Evolutionary conservation across 1,140 invertebrate species (phyloP).

Genomic region (Drosophila willistoni): DNA sequence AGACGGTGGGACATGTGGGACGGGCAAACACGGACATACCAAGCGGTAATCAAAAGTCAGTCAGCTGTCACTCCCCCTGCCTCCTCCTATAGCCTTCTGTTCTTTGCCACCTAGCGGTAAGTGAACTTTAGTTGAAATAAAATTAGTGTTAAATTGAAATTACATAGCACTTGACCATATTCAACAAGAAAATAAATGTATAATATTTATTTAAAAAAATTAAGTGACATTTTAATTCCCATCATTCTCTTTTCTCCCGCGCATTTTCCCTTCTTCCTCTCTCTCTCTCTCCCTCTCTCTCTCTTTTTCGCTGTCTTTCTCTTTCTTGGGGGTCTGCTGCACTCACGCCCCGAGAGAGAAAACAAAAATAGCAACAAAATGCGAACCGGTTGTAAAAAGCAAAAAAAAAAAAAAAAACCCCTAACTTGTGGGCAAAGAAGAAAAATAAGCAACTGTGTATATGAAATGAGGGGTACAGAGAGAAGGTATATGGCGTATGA

Average conservation of each 20-base stretch:
- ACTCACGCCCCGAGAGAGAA: slow-evolving; percentile 14
- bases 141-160: slow-evolving; percentile 13
- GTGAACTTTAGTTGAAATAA: slow-evolving; percentile 29
- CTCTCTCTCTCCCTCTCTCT: neutral
- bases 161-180: slow-evolving; percentile 2
- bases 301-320: neutral
- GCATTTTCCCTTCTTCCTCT: neutral
- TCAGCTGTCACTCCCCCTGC: slow-evolving; percentile 10
- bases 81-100: neutral
- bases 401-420: slow-evolving; percentile 1
- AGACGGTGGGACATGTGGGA: neutral
- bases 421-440: slow-evolving; percentile 27
- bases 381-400: slow-evolving; percentile 25
- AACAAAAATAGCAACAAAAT: slow-evolving; percentile 30
- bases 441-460: slow-evolving; percentile 26
- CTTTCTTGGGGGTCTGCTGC: slow-evolving; percentile 17
- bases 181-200: neutral
- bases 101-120: slow-evolving; percentile 15
- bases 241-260: neutral
- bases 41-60: slow-evolving; percentile 49
- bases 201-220: slow-evolving; percentile 21
- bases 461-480: neutral
- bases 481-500: neutral
- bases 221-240: slow-evolving; percentile 21
- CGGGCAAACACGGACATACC: slow-evolving; percentile 27